phyloP scores from a whole-genome alignment of 2,888 invertebrate genomes.

The Corythucha ciliata region DNA sequence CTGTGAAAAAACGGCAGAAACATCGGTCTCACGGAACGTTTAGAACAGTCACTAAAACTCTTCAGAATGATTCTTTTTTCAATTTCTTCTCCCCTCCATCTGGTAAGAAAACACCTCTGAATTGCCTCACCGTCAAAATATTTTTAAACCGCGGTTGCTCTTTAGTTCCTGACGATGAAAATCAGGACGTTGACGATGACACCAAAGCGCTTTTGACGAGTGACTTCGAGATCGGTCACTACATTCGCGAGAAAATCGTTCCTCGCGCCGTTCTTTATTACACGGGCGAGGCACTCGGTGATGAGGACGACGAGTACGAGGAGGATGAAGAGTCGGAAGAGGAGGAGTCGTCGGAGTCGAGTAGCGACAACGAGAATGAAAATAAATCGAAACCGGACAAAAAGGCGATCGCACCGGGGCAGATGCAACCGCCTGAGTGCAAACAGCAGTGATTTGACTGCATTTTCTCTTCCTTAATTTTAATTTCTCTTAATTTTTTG shows the following conservation, averaged over 20 bases:
- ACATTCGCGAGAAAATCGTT: constrained; percentile 90
- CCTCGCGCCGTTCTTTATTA: constrained; percentile 95
- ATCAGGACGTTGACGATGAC: constrained; percentile 76
- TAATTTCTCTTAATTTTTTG: background rate
- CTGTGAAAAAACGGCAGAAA: constrained; percentile 95
- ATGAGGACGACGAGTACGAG: constrained; percentile 66
- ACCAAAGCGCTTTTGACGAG: constrained; percentile 75
- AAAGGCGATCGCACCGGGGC: constrained; percentile 42
- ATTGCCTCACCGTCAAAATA: background rate
- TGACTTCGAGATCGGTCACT: constrained; percentile 98
- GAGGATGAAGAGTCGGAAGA: constrained; percentile 65
- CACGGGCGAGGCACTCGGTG: constrained; percentile 72
- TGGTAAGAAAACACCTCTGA: background rate
- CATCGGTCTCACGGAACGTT: constrained; percentile 91
- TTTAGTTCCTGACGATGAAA: constrained; percentile 66
- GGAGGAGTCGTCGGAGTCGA: constrained; percentile 14
- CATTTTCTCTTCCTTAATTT: constrained; percentile 41
- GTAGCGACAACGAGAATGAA: constrained; percentile 48
- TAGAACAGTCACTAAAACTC: constrained; percentile 88
- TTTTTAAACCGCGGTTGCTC: background rate
- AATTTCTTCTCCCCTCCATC: constrained; percentile 95
- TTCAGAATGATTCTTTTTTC: constrained; percentile 97
- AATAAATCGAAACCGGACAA: constrained; percentile 51
- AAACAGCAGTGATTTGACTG: constrained; percentile 60
- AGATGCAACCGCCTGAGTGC: constrained; percentile 53